These are phyloP conservation scores for Diadumene lineata DNA, from an alignment of 92 coral and sea anemone species.

Conservation along the genomic window DNA sequence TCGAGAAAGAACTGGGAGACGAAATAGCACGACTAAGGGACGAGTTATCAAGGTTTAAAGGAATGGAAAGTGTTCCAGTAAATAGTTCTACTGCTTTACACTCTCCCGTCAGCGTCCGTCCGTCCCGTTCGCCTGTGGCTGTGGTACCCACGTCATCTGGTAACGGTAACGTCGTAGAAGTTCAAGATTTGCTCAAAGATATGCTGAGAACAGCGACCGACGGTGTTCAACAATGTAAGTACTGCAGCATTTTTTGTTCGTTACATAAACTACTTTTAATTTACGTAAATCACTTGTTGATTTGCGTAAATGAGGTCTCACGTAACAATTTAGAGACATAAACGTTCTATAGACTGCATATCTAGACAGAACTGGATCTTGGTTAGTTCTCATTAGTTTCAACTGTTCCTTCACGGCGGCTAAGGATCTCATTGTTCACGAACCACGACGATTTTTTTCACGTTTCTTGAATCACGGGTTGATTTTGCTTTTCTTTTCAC, in stretches of 20 bases:
- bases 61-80: neutral
- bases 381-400: too few relatives aligned
- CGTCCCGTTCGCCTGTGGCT: constrained; percentile 14
- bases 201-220: constrained; percentile 18
- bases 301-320: too few relatives aligned
- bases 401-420: too few relatives aligned
- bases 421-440: too few relatives aligned
- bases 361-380: too few relatives aligned
- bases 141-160: neutral
- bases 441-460: too few relatives aligned
- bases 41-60: constrained; percentile 45
- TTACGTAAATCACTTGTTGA: too few relatives aligned
- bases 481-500: too few relatives aligned
- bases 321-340: too few relatives aligned
- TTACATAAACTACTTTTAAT: neutral
- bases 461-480: too few relatives aligned
- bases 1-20: constrained; percentile 55
- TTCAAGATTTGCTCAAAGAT: constrained; percentile 10
- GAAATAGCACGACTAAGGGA: constrained; percentile 56
- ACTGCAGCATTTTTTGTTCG: neutral
- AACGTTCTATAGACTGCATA: too few relatives aligned
- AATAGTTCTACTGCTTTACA: constrained; percentile 14
- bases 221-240: constrained; percentile 36
- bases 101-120: constrained; percentile 25
- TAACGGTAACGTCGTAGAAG: constrained; percentile 5